Evolutionary conservation across 1,140 invertebrate species (phyloP).

Genomic region (Meloidogyne floridensis): DNA sequence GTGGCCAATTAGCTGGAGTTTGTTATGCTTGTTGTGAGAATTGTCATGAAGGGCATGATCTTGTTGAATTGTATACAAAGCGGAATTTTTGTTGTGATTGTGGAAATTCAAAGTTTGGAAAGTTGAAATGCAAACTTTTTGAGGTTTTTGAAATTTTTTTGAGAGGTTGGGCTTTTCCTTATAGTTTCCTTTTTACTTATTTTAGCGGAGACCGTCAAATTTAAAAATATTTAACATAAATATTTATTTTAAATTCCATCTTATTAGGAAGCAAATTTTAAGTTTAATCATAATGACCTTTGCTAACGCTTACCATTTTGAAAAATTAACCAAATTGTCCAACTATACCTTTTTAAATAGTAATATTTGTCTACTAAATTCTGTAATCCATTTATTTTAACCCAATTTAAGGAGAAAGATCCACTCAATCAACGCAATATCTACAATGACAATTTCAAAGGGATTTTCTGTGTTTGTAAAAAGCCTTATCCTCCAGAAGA

Average conservation of each 20-base stretch:
- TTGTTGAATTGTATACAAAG: constrained; percentile 96
- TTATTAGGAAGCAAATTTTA: too few relatives aligned
- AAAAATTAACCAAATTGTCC: too few relatives aligned
- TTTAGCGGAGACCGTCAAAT: too few relatives aligned
- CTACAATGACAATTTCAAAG: constrained; percentile 94
- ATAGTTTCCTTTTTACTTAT: neutral
- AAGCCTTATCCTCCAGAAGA: constrained; percentile 88
- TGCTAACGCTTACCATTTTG: too few relatives aligned
- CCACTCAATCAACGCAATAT: constrained; percentile 76
- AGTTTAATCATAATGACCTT: too few relatives aligned
- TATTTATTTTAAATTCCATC: too few relatives aligned
- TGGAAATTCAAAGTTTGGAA: constrained; percentile 81
- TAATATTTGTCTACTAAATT: too few relatives aligned
- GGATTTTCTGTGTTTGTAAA: constrained; percentile 87
- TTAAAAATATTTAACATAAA: too few relatives aligned
- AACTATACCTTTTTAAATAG: too few relatives aligned
- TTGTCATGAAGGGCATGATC: constrained; percentile 93
- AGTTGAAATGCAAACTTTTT: constrained; percentile 74
- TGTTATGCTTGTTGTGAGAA: constrained; percentile 90
- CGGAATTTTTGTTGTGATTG: constrained; percentile 93
- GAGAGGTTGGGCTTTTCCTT: neutral
- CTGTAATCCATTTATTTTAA: too few relatives aligned
- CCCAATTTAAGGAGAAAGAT: constrained; percentile 69
- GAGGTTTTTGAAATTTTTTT: constrained; percentile 68
- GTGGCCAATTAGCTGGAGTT: constrained; percentile 74